phyloP scores from a whole-genome alignment of 1,140 invertebrate genomes.

The Drusus annulatus region DNA sequence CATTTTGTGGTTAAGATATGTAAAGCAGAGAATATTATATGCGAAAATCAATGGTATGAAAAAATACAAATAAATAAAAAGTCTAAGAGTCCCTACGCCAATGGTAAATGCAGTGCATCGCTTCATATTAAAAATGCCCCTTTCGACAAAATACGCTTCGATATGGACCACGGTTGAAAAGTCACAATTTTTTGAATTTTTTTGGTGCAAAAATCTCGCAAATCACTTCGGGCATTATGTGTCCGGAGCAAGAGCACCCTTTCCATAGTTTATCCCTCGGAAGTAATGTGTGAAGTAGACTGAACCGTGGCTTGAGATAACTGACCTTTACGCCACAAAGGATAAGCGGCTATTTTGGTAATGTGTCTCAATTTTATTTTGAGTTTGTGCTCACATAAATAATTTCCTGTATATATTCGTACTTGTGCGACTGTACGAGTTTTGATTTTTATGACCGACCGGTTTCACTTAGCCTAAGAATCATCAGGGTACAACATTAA shows the following conservation, averaged over 20 bases:
- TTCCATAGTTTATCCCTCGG: constrained; percentile 47
- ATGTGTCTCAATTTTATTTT: too few species aligned
- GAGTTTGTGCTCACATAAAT: too few species aligned
- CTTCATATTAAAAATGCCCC: constrained; percentile 42
- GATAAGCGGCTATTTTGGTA: background rate
- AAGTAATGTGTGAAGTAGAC: constrained; percentile 44
- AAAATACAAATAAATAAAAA: too few species aligned
- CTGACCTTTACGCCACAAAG: background rate
- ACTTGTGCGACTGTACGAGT: too few species aligned
- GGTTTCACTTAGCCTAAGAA: too few species aligned
- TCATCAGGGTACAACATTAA: too few species aligned
- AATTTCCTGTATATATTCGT: too few species aligned
- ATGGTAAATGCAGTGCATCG: constrained; percentile 11
- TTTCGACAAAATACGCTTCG: constrained; percentile 34
- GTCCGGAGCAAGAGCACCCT: constrained; percentile 22
- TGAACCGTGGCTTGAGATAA: background rate
- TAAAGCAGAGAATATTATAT: too few species aligned
- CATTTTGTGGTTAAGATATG: too few species aligned
- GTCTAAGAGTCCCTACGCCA: background rate
- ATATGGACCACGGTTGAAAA: constrained; percentile 10
- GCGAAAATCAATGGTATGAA: too few species aligned
- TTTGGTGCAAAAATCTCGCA: constrained; percentile 24
- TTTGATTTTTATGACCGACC: too few species aligned
- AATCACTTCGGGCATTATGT: constrained; percentile 27
- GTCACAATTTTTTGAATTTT: background rate